Evolutionary conservation across 2,113 vertebrate species (phyloP), one percentile per base, ranked within the genome.

Genomic region (Scartelaos histophorus): DNA sequence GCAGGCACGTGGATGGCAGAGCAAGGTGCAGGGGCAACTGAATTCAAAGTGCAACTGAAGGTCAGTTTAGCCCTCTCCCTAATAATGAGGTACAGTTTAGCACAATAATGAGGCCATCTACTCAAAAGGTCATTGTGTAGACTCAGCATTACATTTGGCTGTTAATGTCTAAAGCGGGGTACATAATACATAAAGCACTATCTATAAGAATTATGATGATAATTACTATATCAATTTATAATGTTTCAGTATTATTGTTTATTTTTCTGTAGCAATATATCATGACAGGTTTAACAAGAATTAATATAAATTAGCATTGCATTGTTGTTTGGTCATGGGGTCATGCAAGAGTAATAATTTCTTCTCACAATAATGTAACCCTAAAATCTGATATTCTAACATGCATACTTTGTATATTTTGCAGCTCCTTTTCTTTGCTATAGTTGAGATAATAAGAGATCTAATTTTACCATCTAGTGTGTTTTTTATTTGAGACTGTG

Each of bases 401-500:
- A n/a, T n/a, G 4, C 16, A 17, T 53, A 53, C 49, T 53, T 22
- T 57, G 11, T 24, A 57, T 29, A 60, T 34, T 16, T 54, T 54
- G n/a, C 9, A 22, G 53, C 22, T 16, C 15, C 1, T 57, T 57
- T 57, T 11, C 56, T 58, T 29, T 58, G 56, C 24, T 22, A 13
- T 15, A 35, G 17, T 62, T 15, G 9, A 35, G 60, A 60, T 64
- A 38, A 77, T 88, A 69, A 67, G 66, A 84, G 58, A 81, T 87
- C 78, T 53, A 81, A 71, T 79, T 82, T 86, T 43, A 75, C 38
- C 15, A 0, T 70, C 58, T 58, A 67, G 62, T 70, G 67, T 68
- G 65, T 79, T 69, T 74, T 84, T 82, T 84, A 72, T 81, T 74
- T 62, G 79, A 81, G 69, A 84, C 69, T 82, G 76, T 21, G 6